Evolutionary conservation across 2,797 vertebrate species (phyloP), one percentile per base, ranked within the genome.

Genomic region (Acestrorhynchus altus): DNA sequence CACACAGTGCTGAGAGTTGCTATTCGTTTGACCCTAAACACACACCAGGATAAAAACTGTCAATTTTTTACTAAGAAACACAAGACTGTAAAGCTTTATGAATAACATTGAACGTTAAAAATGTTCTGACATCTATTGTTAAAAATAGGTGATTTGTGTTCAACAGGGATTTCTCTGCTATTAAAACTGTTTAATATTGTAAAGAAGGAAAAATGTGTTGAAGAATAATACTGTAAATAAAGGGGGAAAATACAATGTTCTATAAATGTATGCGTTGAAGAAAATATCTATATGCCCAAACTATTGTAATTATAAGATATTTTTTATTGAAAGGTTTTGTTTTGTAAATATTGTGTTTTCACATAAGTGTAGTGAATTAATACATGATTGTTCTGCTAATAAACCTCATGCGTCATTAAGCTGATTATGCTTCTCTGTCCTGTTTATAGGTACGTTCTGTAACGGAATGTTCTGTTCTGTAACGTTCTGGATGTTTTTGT

Each of bases 261-360:
- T 97, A 98, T 98, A 94, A 96, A 95, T 97, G 95, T 94, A 95
- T 89, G 93, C 96, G 96, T n/a, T n/a, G 94, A 95, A 96, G 88
- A 88, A 95, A 92, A 96, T 86, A 92, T 92, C 93, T 97, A 96
- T 98, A 98, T 96, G 95, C 95, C 95, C 94, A 95, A 96, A 96
- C 94, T 95, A 96, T 95, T 99, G 97, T 98, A 99, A 98, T 97
- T 97, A 97, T 96, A 95, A 97, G 94, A 96, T 98, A 99, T 99
- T 99, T 98, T 95, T 98, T 97, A 98, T 98, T 96, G 95, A 96
- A 97, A 96, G 91, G 68, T 85, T 95, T 95, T 91, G 87, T 98
- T 96, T 81, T 98, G 97, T 99, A 99, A 95, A 98, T 98, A 98
- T 94, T 93, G 95, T 94, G 95, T 96, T 93, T 92, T 86, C 89